phyloP scores from a whole-genome alignment of 1,140 invertebrate species.

The Magallana gigas region DNA sequence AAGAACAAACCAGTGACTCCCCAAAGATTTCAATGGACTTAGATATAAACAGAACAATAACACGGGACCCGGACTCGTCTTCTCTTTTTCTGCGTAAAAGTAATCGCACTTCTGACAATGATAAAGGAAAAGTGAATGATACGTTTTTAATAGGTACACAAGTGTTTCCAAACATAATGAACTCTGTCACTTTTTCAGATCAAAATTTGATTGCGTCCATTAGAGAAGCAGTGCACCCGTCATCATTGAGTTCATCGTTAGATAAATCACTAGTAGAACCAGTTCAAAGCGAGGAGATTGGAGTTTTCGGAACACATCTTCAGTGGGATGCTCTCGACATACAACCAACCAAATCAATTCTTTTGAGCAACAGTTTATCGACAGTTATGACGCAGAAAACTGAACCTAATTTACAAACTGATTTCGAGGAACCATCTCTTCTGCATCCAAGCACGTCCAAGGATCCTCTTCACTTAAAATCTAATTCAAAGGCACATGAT shows the following conservation, averaged over 20 bases:
- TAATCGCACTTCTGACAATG: not conserved
- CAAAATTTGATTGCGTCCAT: not conserved
- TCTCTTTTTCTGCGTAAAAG: no score
- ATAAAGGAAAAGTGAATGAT: not conserved
- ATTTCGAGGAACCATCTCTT: not conserved
- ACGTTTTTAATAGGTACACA: not conserved
- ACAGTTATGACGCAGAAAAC: not conserved
- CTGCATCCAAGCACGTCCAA: not conserved
- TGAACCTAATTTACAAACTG: not conserved
- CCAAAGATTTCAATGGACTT: no score
- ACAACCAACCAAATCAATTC: not conserved
- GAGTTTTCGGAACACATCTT: constrained; percentile 3
- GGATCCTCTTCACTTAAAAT: not conserved
- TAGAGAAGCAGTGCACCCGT: not conserved
- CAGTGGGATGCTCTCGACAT: constrained; percentile 12
- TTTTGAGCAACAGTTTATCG: not conserved
- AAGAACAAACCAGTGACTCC: no score
- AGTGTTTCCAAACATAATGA: not conserved
- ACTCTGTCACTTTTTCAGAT: not conserved
- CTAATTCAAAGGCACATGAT: not conserved
- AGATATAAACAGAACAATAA: no score
- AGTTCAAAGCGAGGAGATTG: not conserved
- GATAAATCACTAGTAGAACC: not conserved
- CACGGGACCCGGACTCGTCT: no score
- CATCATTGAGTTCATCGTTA: not conserved